Conservation (phyloP, 1,140 invertebrate genomes). For the Magallana angulata region DNA sequence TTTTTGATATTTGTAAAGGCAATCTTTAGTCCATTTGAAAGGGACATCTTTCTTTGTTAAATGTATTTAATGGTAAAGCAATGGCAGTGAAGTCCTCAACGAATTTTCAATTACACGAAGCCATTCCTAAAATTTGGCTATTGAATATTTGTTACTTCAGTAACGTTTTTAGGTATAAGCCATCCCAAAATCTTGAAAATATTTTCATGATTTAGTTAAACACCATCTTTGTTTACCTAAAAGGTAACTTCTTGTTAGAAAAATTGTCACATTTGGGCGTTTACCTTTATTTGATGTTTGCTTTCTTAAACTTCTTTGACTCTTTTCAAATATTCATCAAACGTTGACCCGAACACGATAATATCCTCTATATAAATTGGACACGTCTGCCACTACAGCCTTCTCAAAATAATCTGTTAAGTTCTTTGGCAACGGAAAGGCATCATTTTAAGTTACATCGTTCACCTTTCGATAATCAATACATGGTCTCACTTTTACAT, state of each 20-base stretch:
- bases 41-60: no score
- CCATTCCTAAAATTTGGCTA: no score
- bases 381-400: slow-evolving; percentile 49
- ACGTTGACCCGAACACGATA: slow-evolving; percentile 55
- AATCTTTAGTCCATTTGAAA: slow-evolving; percentile 56
- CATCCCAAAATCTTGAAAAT: no score
- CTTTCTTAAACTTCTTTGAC: no score
- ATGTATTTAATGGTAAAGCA: no score
- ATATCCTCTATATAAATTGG: slow-evolving; percentile 62
- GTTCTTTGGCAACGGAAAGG: slow-evolving; percentile 52
- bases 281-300: slow-evolving; percentile 52
- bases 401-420: slow-evolving; percentile 54
- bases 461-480: slow-evolving; percentile 78
- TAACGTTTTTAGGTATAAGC: slow-evolving; percentile 51
- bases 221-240: no score
- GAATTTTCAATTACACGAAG: no score
- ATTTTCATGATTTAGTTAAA: no score
- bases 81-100: no score
- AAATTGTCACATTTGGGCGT: slow-evolving; percentile 61
- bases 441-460: slow-evolving; percentile 56
- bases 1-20: slow-evolving; percentile 62
- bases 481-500: slow-evolving; percentile 80
- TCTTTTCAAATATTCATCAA: slow-evolving; percentile 47
- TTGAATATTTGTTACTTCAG: slow-evolving; percentile 47
- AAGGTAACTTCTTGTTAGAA: no score